Percentiles rank a stretch among this genome's conserved stretches.
These are phyloP conservation scores for Anoncus sp. DNA, from an alignment of 2,888 invertebrate species.

Conservation along the genomic window DNA sequence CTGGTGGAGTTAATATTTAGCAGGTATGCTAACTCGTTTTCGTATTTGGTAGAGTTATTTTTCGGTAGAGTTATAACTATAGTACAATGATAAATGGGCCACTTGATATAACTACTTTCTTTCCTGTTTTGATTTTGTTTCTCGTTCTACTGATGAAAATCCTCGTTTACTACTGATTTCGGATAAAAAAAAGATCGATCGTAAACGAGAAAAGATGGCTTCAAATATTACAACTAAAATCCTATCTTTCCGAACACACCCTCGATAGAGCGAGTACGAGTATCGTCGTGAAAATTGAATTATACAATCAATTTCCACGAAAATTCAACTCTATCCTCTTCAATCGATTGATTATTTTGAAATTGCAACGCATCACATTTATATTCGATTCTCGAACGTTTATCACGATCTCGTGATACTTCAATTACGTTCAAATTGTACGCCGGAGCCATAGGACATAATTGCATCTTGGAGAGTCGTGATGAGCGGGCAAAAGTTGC, in stretches of 20 bases:
- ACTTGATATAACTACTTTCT: no score
- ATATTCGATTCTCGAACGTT: not conserved
- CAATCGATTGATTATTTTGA: not conserved
- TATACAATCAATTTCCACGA: not conserved
- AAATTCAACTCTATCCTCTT: not conserved
- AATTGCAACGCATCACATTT: not conserved
- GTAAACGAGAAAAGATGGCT: not conserved
- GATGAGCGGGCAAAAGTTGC: not conserved
- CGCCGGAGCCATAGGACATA: not conserved
- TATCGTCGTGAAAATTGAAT: not conserved
- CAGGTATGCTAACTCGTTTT: no score
- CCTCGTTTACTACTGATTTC: no score
- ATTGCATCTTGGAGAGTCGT: constrained; percentile 1
- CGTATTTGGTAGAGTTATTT: no score
- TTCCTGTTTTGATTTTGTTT: no score
- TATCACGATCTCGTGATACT: constrained; percentile 2
- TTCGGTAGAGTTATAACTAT: no score
- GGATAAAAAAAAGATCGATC: no score
- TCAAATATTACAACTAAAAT: not conserved
- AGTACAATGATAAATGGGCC: no score
- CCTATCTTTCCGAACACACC: not conserved
- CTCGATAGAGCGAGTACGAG: not conserved
- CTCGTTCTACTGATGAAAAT: no score
- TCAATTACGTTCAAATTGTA: constrained; percentile 3
- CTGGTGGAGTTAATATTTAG: no score